Evolutionary conservation across 2,888 invertebrate genomes (phyloP), one percentile per base, ranked within the genome.

Genomic region (Brachyopa scutellaris): DNA sequence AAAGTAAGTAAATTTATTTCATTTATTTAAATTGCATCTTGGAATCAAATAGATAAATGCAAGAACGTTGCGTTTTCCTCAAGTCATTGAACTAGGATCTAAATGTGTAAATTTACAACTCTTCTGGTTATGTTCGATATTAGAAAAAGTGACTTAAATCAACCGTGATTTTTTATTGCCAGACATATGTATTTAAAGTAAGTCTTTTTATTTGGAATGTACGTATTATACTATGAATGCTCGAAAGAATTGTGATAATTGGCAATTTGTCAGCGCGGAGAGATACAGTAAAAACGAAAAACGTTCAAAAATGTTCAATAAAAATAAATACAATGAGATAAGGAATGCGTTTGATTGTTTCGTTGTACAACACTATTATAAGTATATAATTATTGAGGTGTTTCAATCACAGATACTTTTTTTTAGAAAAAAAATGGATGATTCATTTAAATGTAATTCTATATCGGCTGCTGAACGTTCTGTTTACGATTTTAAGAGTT

Each of bases 381-480:
- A 80, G 69, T 69, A 76, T 76, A 62, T 66, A n/a, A n/a, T n/a
- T n/a, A 53, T 82, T 66, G 64, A 82, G 70, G 82, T 82, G 70
- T 59, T 82, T 70, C 59, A 82, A 82, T 82, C 82, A 82, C 82
- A 82, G 82, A 76, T 66, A 82, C 70, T 77, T 70, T 77, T 51
- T 64, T 23, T 51, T 26, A 36, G 19, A 5, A 13, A 29, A 64
- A 47, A 47, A 15, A 47, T 29, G 19, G 33, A 61, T 74, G 64
- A 73, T 11, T 57, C 42, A 38, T 42, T 53, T 23, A 26, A 26
- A 26, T 59, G 23, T 23, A 49, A 55, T 42, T 74, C 19, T 66
- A 74, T 66, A 57, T 59, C 51, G 40, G 74, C 57, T 66, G 74
- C 3, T 6, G 26, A 59, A 74, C 21, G 57, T 57, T 55, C 6